Percentiles rank a stretch among this genome's conserved stretches.
phyloP scores from a whole-genome alignment of 2,888 invertebrate genomes.

The Aquatica leii region DNA sequence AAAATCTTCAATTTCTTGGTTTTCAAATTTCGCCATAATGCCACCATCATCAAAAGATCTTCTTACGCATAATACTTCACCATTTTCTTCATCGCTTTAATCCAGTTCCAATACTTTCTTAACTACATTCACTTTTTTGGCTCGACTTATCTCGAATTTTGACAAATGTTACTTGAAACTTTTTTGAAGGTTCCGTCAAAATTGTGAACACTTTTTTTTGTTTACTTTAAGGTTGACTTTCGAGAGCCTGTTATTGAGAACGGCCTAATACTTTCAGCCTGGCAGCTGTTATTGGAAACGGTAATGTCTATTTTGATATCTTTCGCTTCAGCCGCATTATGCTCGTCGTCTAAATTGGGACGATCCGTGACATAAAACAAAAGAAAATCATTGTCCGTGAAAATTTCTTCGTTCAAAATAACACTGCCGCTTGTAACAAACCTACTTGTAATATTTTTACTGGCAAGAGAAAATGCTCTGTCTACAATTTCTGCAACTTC shows the following conservation, averaged over 20 bases:
- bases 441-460: too few species aligned
- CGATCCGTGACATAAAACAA: not conserved
- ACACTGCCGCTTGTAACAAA: not conserved
- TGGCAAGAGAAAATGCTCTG: slow-evolving; percentile 6
- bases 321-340: too few species aligned
- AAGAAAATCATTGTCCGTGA: not conserved
- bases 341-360: not conserved
- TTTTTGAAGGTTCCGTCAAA: not conserved
- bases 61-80: not conserved
- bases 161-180: not conserved
- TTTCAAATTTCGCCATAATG: not conserved
- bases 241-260: not conserved
- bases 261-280: not conserved
- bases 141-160: not conserved
- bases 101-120: not conserved
- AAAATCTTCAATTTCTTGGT: too few species aligned
- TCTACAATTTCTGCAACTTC: slow-evolving; percentile 2
- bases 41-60: not conserved
- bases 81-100: not conserved
- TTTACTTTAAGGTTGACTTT: not conserved
- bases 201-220: not conserved
- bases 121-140: too few species aligned
- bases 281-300: not conserved
- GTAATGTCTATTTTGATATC: too few species aligned
- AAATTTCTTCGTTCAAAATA: not conserved